These are phyloP conservation scores for Diarsia dahlii DNA, from an alignment of 2,888 invertebrate genomes.

Conservation along the genomic window DNA sequence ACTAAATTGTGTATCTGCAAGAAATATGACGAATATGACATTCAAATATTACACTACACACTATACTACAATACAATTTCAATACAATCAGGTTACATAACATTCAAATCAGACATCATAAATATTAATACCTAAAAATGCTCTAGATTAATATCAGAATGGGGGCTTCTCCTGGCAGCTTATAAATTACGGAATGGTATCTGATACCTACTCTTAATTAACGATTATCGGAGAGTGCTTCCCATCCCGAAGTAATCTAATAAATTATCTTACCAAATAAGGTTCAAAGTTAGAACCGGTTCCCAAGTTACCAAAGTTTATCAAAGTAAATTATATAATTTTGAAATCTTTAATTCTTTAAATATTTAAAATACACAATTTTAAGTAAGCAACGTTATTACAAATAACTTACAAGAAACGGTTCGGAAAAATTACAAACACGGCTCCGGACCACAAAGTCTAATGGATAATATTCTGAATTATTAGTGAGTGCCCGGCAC, in stretches of 20 bases:
- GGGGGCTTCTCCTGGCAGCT: slow-evolving; percentile 12
- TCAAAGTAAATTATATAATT: background rate
- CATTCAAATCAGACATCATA: background rate
- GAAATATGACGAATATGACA: background rate
- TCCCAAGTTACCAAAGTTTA: background rate
- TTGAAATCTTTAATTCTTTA: background rate
- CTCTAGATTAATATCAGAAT: slow-evolving; percentile 41
- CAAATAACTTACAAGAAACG: background rate
- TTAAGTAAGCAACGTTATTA: background rate
- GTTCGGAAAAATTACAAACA: background rate
- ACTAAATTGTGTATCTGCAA: background rate
- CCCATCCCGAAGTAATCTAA: slow-evolving; percentile 7
- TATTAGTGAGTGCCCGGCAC: background rate
- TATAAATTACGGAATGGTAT: slow-evolving; percentile 46
- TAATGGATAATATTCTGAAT: background rate
- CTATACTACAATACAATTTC: background rate
- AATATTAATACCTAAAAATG: slow-evolving; percentile 3
- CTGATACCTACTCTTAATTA: slow-evolving; percentile 45
- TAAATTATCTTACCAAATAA: slow-evolving; percentile 23
- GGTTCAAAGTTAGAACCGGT: background rate
- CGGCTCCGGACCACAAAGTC: background rate
- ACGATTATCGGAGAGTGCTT: slow-evolving; percentile 19
- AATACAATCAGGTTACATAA: background rate
- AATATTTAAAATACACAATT: background rate
- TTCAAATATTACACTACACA: background rate